A percentile compares a stretch with the other conserved stretches of the same genome.
Evolutionary conservation across 2,797 vertebrate genomes (phyloP).

Genomic region (Ataeniobius toweri): DNA sequence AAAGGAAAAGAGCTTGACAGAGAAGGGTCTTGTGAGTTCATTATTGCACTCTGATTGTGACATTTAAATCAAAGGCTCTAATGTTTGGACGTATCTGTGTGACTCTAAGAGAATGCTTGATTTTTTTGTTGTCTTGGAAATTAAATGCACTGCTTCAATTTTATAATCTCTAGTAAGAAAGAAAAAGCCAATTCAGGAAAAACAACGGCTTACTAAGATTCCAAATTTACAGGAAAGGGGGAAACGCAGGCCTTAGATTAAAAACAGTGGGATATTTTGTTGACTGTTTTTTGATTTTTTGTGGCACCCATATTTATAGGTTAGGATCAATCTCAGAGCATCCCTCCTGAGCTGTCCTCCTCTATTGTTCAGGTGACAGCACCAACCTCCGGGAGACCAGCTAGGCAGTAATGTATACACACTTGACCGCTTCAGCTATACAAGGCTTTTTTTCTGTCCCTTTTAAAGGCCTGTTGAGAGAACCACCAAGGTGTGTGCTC

Average conservation of each 20-base stretch:
- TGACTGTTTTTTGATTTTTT: constrained; percentile 13
- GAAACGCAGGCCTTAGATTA: constrained; percentile 15
- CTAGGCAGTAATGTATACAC: constrained; percentile 24
- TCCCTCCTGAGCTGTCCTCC: constrained; percentile 10
- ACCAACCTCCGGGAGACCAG: constrained; percentile 31
- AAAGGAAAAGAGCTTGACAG: constrained; percentile 8
- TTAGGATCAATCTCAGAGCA: neutral
- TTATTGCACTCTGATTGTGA: constrained; percentile 8
- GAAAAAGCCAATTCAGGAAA: neutral
- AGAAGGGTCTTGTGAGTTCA: constrained; percentile 18
- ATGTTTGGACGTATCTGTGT: neutral
- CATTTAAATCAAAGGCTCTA: constrained; percentile 11
- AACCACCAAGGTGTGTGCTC: constrained; percentile 46
- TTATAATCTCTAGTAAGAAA: neutral
- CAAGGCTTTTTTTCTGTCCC: constrained; percentile 11
- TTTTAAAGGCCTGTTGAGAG: constrained; percentile 41
- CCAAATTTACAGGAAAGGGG: constrained; percentile 2
- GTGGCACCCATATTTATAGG: neutral
- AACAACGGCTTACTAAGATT: constrained; percentile 18
- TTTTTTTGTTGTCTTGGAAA: neutral
- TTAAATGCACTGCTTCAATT: neutral
- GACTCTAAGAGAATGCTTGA: neutral
- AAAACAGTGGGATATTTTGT: constrained; percentile 24
- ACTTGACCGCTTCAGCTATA: constrained; percentile 46
- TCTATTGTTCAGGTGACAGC: constrained; percentile 35